Base-by-base conservation (phyloP, 2,888 invertebrate species). In the Apotomis turbidana region DNA sequence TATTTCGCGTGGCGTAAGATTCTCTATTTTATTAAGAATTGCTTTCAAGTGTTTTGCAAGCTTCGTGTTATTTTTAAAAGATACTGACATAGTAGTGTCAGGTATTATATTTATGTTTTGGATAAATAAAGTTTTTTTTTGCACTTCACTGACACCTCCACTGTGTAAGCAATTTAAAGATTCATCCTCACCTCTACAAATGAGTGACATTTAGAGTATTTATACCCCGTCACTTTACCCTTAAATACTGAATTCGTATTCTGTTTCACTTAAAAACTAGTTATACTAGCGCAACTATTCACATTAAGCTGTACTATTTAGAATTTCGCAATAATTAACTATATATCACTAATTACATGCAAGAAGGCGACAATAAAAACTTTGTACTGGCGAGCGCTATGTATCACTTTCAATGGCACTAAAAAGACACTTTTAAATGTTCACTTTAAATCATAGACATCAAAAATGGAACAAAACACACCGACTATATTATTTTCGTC, bases 351-450 rank as follows among this genome's bases (percentile, higher is more conserved):
- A 72, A 68, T 82, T 82, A 84, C 79, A 91, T 87, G 91, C 91
- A 84, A 89, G 86, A 91, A 93, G 91, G 93, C 92, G 87, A 88
- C 80, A 87, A 85, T 89, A 87, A 84, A 88, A 89, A 79, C 83
- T 92, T 93, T 93, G 93, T 93, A 93, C 93, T 93, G 83, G 90
- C 91, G 83, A 88, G 71, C 71, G 66, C 67, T 67, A 64, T 64
- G 54, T 67, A 87, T 88, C 85, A 87, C 84, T 84, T 87, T 87
- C 85, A 85, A 92, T 92, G 91, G 92, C 93, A 93, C 93, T 90
- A 90, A 90, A 91, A 93, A 93, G 91, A 93, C 93, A 93, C 93
- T 90, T 85, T 89, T 86, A 78, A 77, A 77, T 78, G 77, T 79
- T 79, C 78, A 79, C 80, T 79, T 79, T 74, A 80, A 91, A 91